Conservation (phyloP, 2,113 vertebrate genomes). For the Nyctereutes procyonoides region DNA sequence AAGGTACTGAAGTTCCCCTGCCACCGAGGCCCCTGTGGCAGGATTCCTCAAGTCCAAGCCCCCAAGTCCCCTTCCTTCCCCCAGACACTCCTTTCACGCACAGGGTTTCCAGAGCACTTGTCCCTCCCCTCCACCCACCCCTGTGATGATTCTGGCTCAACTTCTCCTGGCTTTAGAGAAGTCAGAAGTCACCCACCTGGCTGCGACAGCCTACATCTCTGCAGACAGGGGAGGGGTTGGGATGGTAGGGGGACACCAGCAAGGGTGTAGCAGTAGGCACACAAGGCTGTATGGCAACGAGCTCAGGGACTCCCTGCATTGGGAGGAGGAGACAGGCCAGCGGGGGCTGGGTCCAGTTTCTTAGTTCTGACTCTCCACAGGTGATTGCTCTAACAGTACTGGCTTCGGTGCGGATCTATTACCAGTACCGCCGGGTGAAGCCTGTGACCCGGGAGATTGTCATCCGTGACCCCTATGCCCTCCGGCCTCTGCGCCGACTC, state of each 20-base stretch:
- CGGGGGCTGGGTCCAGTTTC: neutral
- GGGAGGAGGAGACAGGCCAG: neutral
- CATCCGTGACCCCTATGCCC: conserved; percentile 93
- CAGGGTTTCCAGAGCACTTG: neutral
- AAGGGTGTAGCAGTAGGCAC: neutral
- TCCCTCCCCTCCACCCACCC: neutral
- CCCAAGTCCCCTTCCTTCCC: neutral
- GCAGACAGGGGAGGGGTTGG: neutral
- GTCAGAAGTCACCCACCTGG: neutral
- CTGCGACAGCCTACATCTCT: neutral
- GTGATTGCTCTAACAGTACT: conserved; percentile 95
- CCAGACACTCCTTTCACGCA: neutral
- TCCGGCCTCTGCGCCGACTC: conserved; percentile 95
- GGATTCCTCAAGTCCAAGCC: neutral
- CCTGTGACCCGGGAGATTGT: conserved; percentile 94
- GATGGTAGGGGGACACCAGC: neutral
- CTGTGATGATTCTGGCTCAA: neutral
- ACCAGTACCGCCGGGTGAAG: conserved; percentile 94
- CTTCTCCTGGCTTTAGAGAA: neutral
- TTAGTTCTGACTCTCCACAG: conserved; percentile 80
- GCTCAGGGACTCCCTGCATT: neutral
- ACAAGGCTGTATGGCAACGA: neutral
- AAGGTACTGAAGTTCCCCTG: conserved; percentile 87
- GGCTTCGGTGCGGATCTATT: conserved; percentile 95
- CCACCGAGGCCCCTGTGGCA: neutral